phyloP scores from a whole-genome alignment of 2,888 invertebrate genomes.

The Dilophus febrilis region DNA sequence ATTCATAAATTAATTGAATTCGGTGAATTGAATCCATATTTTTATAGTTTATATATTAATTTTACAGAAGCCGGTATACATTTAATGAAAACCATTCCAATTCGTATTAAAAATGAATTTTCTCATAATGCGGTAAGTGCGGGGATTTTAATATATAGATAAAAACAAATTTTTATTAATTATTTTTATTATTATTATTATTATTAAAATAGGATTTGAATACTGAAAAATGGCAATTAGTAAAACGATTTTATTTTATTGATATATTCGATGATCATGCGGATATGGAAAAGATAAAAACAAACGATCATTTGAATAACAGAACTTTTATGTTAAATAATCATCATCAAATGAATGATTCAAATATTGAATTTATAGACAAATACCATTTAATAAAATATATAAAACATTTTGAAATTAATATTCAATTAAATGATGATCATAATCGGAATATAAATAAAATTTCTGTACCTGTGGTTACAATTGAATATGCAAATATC shows the following conservation, averaged over 20 bases:
- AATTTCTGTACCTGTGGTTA: conserved; percentile 22
- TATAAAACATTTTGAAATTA: conserved; percentile 19
- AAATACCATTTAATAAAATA: conserved; percentile 21
- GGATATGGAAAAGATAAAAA: too few species aligned
- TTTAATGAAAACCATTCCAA: conserved; percentile 21
- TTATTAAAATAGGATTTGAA: conserved; percentile 16
- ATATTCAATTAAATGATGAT: conserved; percentile 12
- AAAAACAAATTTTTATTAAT: too few species aligned
- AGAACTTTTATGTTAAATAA: conserved; percentile 20
- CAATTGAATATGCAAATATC: conserved; percentile 18
- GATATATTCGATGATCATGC: conserved; percentile 41
- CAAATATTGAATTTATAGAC: conserved; percentile 17
- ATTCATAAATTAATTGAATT: conserved; percentile 1
- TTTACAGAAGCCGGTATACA: conserved; percentile 15
- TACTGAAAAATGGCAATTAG: conserved; percentile 42
- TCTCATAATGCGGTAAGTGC: conserved; percentile 20
- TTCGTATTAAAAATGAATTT: conserved; percentile 22
- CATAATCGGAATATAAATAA: conserved; percentile 17
- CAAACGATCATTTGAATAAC: too few species aligned
- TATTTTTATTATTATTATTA: too few species aligned
- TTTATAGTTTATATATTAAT: conserved; percentile 23
- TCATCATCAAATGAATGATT: conserved; percentile 18
- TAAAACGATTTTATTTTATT: conserved; percentile 48
- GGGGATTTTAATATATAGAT: too few species aligned
- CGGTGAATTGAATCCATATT: conserved; percentile 16